phyloP scores from a whole-genome alignment of 1,140 invertebrate genomes.

The Atta colombica region DNA sequence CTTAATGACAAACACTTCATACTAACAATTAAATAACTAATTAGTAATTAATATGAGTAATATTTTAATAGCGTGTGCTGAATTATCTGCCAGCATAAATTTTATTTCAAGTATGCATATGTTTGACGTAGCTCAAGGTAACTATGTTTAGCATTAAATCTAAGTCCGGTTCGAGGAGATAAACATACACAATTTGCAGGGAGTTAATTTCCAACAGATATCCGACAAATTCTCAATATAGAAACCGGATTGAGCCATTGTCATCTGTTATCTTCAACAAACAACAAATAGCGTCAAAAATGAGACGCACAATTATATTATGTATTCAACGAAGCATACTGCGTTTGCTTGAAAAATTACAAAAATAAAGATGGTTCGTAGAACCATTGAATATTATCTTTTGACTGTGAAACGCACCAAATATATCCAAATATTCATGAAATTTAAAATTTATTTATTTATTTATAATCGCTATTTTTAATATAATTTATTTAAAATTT shows the following conservation, averaged over 20 bases:
- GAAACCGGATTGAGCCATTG: background rate
- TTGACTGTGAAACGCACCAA: background rate
- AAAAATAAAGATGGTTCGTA: conserved; percentile 8
- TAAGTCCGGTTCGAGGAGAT: conserved; percentile 2
- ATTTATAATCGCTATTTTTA: too few relatives aligned
- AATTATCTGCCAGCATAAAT: background rate
- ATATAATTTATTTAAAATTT: too few relatives aligned
- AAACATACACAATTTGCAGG: conserved; percentile 2
- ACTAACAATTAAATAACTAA: background rate
- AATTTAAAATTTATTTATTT: conserved; percentile 28
- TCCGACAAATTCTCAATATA: conserved; percentile 3
- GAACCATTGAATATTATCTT: conserved; percentile 4
- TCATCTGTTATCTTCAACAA: background rate
- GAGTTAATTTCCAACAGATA: conserved; percentile 1
- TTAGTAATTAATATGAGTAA: background rate
- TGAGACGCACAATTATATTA: conserved; percentile 39
- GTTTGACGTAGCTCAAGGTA: conserved; percentile 4
- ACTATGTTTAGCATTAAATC: background rate
- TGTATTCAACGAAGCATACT: background rate
- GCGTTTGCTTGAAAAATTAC: conserved; percentile 8
- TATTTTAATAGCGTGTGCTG: background rate
- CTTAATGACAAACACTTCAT: background rate
- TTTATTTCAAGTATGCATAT: background rate
- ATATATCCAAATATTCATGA: background rate
- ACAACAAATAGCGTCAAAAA: conserved; percentile 35